Evolutionary conservation across 2,888 invertebrate species (phyloP).

Genomic region (Apoderus coryli): DNA sequence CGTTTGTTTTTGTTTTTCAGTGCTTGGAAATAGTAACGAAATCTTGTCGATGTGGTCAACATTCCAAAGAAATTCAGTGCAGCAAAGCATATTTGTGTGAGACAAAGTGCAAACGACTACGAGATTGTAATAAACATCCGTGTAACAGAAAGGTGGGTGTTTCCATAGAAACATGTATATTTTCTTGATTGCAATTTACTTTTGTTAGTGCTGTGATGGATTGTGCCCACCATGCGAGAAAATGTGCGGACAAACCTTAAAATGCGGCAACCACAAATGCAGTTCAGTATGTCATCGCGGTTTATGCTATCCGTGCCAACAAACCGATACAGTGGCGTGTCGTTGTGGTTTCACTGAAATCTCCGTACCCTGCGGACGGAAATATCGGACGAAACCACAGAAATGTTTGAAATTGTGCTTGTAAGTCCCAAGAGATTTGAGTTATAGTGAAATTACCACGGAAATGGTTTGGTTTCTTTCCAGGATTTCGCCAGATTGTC

Average conservation of each 20-base stretch:
- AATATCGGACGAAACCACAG: conserved; percentile 61
- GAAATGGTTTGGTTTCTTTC: too few relatives aligned
- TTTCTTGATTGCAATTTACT: too few relatives aligned
- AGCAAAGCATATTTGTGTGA: conserved; percentile 77
- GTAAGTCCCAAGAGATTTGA: conserved; percentile 31
- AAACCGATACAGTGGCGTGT: conserved; percentile 59
- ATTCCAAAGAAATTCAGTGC: conserved; percentile 71
- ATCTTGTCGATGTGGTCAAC: conserved; percentile 65
- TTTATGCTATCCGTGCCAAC: conserved; percentile 71
- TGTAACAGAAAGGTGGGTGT: conserved; percentile 65
- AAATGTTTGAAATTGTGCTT: conserved; percentile 60
- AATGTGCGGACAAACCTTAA: conserved; percentile 64
- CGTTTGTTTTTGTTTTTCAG: conserved; percentile 26
- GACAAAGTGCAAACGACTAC: conserved; percentile 68
- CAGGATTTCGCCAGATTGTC: conserved; percentile 68
- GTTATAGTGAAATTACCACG: too few relatives aligned
- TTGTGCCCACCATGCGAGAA: conserved; percentile 75
- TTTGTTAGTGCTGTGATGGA: conserved; percentile 63
- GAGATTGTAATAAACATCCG: conserved; percentile 73
- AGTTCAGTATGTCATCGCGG: conserved; percentile 65
- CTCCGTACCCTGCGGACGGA: conserved; percentile 76
- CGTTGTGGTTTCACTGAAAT: conserved; percentile 66
- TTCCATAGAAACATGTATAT: too few relatives aligned
- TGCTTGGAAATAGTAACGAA: conserved; percentile 58
- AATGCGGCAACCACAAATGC: conserved; percentile 82